Conservation (phyloP, 2,113 vertebrate genomes). For the Cryptomyrus ogoouensis region DNA sequence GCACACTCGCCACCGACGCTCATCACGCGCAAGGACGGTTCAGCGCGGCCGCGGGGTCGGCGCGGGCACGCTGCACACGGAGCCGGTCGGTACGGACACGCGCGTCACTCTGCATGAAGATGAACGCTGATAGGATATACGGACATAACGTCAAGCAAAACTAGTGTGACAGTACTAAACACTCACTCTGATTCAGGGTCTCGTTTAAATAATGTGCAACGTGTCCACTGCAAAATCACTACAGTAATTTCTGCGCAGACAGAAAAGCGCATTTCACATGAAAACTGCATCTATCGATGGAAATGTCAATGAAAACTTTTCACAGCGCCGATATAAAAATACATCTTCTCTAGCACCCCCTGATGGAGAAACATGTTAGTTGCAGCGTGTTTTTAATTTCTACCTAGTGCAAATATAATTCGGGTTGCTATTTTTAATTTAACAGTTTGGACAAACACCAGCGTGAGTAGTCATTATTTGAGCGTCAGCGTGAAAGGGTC, state of each 20-base stretch:
- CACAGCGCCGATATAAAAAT: background rate
- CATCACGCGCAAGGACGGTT: background rate
- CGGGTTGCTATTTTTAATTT: slow-evolving; percentile 17
- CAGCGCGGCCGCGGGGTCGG: background rate
- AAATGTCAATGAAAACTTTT: slow-evolving; percentile 16
- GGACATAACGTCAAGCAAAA: background rate
- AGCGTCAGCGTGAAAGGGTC: background rate
- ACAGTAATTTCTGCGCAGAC: background rate
- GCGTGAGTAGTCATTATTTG: background rate
- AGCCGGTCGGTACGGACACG: background rate
- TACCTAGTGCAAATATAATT: slow-evolving; percentile 3
- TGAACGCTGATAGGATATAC: background rate
- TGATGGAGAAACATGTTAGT: slow-evolving; percentile 9
- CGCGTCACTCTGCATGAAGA: background rate
- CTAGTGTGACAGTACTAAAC: background rate
- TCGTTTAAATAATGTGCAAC: background rate
- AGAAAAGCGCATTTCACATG: background rate
- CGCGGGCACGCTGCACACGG: background rate
- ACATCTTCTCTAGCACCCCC: slow-evolving; percentile 15
- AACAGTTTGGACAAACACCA: slow-evolving; percentile 5
- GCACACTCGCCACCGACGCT: background rate
- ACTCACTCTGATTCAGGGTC: background rate
- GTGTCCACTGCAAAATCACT: background rate
- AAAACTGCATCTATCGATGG: background rate
- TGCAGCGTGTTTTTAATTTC: background rate